Percentiles rank a stretch among this genome's conserved stretches.
phyloP scores from a whole-genome alignment of 30 jellyfish, hydroid and myxozoan species.

The Haliclystus octoradiatus region DNA sequence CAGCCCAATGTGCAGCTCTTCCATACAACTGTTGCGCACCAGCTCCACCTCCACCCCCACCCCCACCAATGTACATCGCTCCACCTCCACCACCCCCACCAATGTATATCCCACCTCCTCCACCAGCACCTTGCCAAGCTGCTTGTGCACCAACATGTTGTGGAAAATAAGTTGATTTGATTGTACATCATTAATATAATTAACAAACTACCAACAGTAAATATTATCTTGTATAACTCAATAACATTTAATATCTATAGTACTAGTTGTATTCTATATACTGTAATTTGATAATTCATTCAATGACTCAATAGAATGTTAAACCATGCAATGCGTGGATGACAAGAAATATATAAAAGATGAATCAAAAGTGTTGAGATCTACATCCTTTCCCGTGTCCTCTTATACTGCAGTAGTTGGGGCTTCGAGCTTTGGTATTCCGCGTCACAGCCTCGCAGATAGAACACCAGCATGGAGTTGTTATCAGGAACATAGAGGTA shows the following conservation, averaged over 20 bases:
- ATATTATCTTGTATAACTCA: background rate
- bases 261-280: background rate
- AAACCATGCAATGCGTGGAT: too few species aligned
- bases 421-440: too few species aligned
- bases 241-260: background rate
- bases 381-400: too few species aligned
- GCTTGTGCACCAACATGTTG: slow-evolving; percentile 82
- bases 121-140: slow-evolving; percentile 97
- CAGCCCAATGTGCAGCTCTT: slow-evolving; percentile 69
- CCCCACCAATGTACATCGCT: slow-evolving; percentile 90
- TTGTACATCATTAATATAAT: background rate
- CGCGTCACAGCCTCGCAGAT: too few species aligned
- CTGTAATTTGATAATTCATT: too few species aligned
- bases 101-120: slow-evolving; percentile 68
- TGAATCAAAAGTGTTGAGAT: too few species aligned
- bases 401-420: too few species aligned
- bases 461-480: too few species aligned
- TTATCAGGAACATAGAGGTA: too few species aligned
- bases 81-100: slow-evolving; percentile 97
- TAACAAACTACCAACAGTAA: too few species aligned
- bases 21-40: slow-evolving; percentile 80
- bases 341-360: too few species aligned
- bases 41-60: slow-evolving; percentile 73
- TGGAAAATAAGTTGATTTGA: slow-evolving; percentile 27
- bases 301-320: too few species aligned